Percentiles rank a stretch among this genome's conserved stretches.
These are phyloP conservation scores for Ctenopoma multispine DNA, from an alignment of 2,797 vertebrate genomes.

Conservation along the genomic window DNA sequence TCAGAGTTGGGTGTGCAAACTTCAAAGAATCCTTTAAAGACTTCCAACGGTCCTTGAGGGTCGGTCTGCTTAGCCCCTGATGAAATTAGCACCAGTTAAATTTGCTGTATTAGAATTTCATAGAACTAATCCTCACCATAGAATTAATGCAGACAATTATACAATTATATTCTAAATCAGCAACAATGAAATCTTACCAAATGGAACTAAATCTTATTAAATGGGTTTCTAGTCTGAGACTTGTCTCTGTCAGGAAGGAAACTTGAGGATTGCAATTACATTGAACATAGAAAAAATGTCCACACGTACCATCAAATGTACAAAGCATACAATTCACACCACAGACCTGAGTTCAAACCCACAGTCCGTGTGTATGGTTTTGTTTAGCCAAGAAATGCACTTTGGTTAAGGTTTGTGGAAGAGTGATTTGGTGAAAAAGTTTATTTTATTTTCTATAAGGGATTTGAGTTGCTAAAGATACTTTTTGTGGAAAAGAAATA, in stretches of 20 bases:
- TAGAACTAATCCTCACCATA: conserved; percentile 40
- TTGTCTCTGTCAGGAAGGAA: conserved; percentile 1
- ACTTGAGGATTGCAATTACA: neutral
- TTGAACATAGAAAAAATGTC: neutral
- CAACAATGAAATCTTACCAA: conserved; percentile 22
- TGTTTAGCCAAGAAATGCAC: too few species aligned
- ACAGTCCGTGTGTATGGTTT: too few species aligned
- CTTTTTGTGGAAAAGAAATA: too few species aligned
- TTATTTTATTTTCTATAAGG: too few species aligned
- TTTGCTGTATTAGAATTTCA: conserved; percentile 11
- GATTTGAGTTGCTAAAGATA: too few species aligned
- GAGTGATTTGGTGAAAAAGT: too few species aligned
- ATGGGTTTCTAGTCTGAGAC: neutral
- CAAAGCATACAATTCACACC: too few species aligned
- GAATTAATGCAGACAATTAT: conserved; percentile 25
- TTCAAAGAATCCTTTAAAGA: conserved; percentile 21
- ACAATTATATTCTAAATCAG: conserved; percentile 35
- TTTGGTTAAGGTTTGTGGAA: too few species aligned
- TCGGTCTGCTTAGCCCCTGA: conserved; percentile 4
- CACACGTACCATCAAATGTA: neutral
- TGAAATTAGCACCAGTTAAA: conserved; percentile 29
- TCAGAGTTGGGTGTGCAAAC: conserved; percentile 1
- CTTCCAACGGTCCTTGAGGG: neutral
- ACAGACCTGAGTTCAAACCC: too few species aligned
- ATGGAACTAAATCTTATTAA: conserved; percentile 42